These are phyloP conservation scores for Odontocolon sp. DNA, from an alignment of 2,888 invertebrate species.

Conservation along the genomic window DNA sequence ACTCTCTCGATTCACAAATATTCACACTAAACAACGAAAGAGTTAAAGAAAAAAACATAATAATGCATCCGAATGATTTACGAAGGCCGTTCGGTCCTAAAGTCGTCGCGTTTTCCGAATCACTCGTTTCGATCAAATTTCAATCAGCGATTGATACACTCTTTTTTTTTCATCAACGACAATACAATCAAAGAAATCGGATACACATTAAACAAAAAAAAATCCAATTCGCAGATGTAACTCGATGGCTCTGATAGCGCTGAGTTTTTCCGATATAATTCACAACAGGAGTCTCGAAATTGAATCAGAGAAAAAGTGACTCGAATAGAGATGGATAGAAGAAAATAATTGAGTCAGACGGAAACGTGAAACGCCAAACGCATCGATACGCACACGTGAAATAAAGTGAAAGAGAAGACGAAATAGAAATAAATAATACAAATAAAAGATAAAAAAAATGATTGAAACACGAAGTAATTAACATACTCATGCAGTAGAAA, in stretches of 20 bases:
- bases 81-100: neutral
- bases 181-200: neutral
- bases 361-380: neutral
- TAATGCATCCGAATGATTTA: neutral
- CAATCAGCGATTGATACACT: neutral
- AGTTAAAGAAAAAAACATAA: neutral
- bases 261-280: too few relatives aligned
- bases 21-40: too few relatives aligned
- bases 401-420: neutral
- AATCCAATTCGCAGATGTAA: too few relatives aligned
- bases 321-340: too few relatives aligned
- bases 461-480: neutral
- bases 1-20: too few relatives aligned
- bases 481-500: neutral
- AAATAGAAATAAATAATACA: neutral
- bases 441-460: neutral
- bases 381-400: neutral
- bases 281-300: too few relatives aligned
- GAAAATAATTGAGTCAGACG: neutral
- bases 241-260: too few relatives aligned
- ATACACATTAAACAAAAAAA: too few relatives aligned
- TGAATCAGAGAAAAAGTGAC: too few relatives aligned
- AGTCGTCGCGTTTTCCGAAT: neutral
- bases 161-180: neutral
- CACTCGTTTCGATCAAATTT: neutral